Base-by-base conservation (phyloP, 2,113 vertebrate genomes). In the Taurulus bubalis region DNA sequence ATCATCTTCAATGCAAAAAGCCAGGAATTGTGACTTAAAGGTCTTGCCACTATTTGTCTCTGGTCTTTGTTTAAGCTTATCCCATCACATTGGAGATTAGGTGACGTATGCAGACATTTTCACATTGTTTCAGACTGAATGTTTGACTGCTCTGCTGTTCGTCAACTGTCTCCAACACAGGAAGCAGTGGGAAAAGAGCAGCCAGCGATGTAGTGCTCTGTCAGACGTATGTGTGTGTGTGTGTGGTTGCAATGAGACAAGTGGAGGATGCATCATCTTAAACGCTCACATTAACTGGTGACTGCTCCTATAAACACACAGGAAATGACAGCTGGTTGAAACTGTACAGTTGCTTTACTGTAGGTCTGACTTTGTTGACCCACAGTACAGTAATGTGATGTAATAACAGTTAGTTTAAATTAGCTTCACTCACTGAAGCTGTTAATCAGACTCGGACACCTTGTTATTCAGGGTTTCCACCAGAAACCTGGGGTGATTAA, bases 241-340 rank as follows among this genome's bases (percentile, higher is more conserved):
- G 42, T 45, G 9, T 8, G 20, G 58, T 16, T 58, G 38, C 42
- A 45, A 8, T 49, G 47, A 20, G 45, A 40, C 3, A 8, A 79
- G 34, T 38, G 66, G 34, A 81, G 82, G 58, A 75, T 71, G 73
- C 76, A 71, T 40, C 12, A 1, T 42, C 51, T 70, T 71, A 58
- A 74, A 59, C 5, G 20, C 16, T 45, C 24, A 45, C 62, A 77
- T 71, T 66, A 80, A 69, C 22, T 22, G 55, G 4, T 70, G 74
- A 80, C 75, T 49, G 66, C 30, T 81, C 45, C 24, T 62, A 20
- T 73, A 85, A 86, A 85, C 82, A 85, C 67, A 40, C 7, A 30
- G 32, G 72, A 71, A 73, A 62, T 81, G 42, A 70, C 30, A 32
- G 24, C 28, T 30, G n/a, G 1, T 16, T 69, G 71, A 80, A 24